Evolutionary conservation across 2,797 vertebrate genomes (phyloP).

Genomic region (Danio aesculapii): DNA sequence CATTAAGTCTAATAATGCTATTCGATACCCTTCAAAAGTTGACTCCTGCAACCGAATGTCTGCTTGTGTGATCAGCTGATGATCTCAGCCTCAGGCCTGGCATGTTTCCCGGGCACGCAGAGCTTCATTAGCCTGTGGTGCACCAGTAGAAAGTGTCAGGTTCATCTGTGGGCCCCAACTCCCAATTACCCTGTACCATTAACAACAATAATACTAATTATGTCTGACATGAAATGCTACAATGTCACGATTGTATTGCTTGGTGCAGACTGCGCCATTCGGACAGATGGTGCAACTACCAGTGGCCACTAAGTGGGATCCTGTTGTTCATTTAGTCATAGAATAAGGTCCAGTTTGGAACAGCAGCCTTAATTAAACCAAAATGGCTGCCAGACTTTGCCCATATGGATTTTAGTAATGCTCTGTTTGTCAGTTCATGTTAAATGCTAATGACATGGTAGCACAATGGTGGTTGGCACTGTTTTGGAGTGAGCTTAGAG

Average conservation of each 20-base stretch:
- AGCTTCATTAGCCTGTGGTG: constrained; percentile 24
- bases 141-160: constrained; percentile 23
- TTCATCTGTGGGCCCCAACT: constrained; percentile 26
- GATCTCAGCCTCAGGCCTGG: constrained; percentile 37
- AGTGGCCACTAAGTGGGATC: neutral
- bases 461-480: neutral
- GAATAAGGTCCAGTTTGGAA: constrained; percentile 7
- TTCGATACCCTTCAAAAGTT: neutral
- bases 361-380: constrained; percentile 1
- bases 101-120: constrained; percentile 27
- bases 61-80: constrained; percentile 8
- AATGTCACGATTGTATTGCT: constrained; percentile 27
- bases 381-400: constrained; percentile 21
- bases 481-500: neutral
- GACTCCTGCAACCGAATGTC: neutral
- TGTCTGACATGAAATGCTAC: constrained; percentile 26
- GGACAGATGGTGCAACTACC: constrained; percentile 9
- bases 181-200: constrained; percentile 25
- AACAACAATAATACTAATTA: constrained; percentile 39
- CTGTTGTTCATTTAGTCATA: constrained; percentile 8
- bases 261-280: constrained; percentile 1
- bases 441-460: constrained; percentile 23
- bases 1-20: neutral
- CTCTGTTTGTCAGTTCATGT: neutral
- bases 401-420: neutral